These are phyloP conservation scores for Philonicus albiceps DNA, from an alignment of 2,888 invertebrate genomes.

Conservation along the genomic window DNA sequence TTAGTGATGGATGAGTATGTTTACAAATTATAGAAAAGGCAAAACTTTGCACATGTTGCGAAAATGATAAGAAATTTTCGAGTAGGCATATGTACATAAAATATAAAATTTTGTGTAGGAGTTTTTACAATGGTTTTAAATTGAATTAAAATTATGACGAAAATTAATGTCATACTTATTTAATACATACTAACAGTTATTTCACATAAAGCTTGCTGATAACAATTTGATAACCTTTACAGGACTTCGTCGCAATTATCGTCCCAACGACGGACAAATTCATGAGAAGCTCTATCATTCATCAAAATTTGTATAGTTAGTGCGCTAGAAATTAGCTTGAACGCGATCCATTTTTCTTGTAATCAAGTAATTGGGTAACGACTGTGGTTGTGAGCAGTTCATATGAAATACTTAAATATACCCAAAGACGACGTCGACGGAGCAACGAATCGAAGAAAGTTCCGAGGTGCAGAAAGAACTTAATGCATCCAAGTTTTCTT, in stretches of 20 bases:
- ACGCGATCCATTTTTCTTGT: neutral
- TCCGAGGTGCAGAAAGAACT: neutral
- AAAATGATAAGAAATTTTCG: neutral
- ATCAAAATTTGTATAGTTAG: neutral
- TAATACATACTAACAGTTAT: too few species aligned
- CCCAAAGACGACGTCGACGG: neutral
- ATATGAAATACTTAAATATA: neutral
- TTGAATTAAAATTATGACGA: neutral
- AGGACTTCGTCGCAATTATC: neutral
- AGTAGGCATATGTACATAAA: neutral
- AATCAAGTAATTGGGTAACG: neutral
- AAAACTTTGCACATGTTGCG: neutral
- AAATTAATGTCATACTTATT: neutral
- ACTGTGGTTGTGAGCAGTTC: neutral
- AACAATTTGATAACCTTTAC: neutral
- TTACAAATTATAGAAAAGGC: neutral
- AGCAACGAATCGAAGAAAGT: neutral
- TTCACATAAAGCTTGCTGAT: neutral
- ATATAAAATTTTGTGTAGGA: neutral
- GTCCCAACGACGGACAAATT: neutral
- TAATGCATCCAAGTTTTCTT: neutral
- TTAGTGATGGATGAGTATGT: neutral
- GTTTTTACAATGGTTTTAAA: neutral
- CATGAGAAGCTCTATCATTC: neutral
- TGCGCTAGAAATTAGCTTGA: neutral